These are phyloP conservation scores for Crypturellus tataupa DNA, from an alignment of 2,797 vertebrate species.

Conservation along the genomic window DNA sequence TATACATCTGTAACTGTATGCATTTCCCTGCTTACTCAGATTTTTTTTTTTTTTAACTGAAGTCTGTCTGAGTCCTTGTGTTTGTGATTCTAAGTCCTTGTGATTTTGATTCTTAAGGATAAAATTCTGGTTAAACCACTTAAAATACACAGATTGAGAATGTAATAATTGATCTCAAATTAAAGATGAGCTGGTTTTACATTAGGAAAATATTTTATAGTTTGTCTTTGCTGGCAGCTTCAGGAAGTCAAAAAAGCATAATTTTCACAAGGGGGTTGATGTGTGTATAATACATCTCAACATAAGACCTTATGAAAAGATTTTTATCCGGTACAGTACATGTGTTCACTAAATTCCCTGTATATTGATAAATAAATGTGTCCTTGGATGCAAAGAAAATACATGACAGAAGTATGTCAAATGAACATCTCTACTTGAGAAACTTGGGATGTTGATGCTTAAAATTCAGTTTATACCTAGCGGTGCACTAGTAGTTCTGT, in stretches of 20 bases:
- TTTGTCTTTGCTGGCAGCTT: neutral
- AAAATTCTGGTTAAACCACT: neutral
- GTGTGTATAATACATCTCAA: neutral
- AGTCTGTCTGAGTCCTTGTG: neutral
- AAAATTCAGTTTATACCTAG: rapidly evolving
- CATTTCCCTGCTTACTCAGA: neutral
- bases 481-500: rapidly evolving
- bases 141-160: neutral
- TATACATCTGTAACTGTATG: neutral
- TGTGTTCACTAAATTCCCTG: neutral
- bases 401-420: neutral
- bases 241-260: neutral
- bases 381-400: neutral
- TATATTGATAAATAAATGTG: neutral
- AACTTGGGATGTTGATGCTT: neutral
- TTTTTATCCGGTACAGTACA: neutral
- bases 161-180: neutral
- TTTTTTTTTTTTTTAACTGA: neutral
- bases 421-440: neutral
- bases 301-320: neutral
- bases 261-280: neutral
- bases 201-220: neutral
- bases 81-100: neutral
- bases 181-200: neutral
- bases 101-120: neutral